phyloP scores from a whole-genome alignment of 2,797 vertebrate genomes.

The Cyprinella venusta region DNA sequence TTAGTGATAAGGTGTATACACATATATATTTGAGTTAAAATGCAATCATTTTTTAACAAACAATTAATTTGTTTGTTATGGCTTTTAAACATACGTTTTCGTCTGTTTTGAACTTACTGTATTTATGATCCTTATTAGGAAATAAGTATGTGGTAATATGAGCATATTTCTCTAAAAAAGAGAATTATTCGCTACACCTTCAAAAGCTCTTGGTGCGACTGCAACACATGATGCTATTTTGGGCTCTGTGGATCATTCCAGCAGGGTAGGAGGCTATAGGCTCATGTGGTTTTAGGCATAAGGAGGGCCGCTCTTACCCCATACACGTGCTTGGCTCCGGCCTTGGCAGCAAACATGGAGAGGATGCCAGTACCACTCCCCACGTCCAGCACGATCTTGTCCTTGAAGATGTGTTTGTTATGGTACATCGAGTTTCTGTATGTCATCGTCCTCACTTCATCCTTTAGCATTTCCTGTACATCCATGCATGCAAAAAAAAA shows the following conservation, averaged over 20 bases:
- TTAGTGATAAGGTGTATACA: not conserved
- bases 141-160: slow-evolving; percentile 25
- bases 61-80: not conserved
- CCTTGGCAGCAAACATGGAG: slow-evolving; percentile 98
- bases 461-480: slow-evolving; percentile 96
- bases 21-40: not conserved
- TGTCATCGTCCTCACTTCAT: slow-evolving; percentile 95
- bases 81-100: not conserved
- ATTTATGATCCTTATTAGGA: not conserved
- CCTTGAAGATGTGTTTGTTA: slow-evolving; percentile 98
- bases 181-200: slow-evolving; percentile 22
- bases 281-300: slow-evolving; percentile 44
- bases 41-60: not conserved
- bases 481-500: not conserved
- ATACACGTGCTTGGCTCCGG: slow-evolving; percentile 96
- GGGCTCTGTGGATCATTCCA: slow-evolving; percentile 20
- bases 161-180: slow-evolving; percentile 19
- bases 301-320: slow-evolving; percentile 78
- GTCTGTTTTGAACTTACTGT: not conserved
- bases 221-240: slow-evolving; percentile 53
- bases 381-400: slow-evolving; percentile 95
- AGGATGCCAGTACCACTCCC: slow-evolving; percentile 98
- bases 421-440: slow-evolving; percentile 99
- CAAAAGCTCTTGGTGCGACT: slow-evolving; percentile 39
- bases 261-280: slow-evolving; percentile 44